phyloP scores from a whole-genome alignment of 2,888 invertebrate genomes.

The Drosophila maculinotata region DNA sequence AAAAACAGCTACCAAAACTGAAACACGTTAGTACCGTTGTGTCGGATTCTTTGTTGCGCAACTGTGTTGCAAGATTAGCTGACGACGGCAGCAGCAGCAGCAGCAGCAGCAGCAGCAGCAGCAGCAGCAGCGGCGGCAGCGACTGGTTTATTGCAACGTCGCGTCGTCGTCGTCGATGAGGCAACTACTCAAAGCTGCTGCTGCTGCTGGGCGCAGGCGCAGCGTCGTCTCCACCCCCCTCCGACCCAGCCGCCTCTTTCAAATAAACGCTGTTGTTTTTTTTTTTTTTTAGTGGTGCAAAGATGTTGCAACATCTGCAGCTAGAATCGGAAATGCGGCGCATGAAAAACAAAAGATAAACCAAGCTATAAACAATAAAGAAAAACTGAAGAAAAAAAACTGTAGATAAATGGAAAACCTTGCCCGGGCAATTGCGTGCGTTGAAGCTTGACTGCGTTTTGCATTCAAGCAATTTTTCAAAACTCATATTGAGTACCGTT shows the following conservation, averaged over 20 bases:
- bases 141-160: slow-evolving; percentile 78
- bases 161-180: slow-evolving; percentile 66
- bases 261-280: slow-evolving; percentile 29
- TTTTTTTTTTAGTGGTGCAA: slow-evolving; percentile 12
- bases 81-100: slow-evolving; percentile 42
- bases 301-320: slow-evolving; percentile 73
- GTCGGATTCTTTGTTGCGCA: slow-evolving; percentile 83
- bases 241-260: background rate
- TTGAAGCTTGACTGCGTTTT: slow-evolving; percentile 73
- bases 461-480: slow-evolving; percentile 53
- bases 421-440: slow-evolving; percentile 65
- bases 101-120: slow-evolving; percentile 8
- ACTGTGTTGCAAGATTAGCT: slow-evolving; percentile 83
- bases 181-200: slow-evolving; percentile 55
- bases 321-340: slow-evolving; percentile 75
- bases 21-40: slow-evolving; percentile 81
- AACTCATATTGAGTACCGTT: slow-evolving; percentile 58
- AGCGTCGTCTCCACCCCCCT: background rate
- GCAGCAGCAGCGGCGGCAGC: slow-evolving; percentile 36
- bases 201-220: slow-evolving; percentile 51
- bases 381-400: slow-evolving; percentile 22
- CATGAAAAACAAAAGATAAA: slow-evolving; percentile 16
- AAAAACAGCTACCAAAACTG: slow-evolving; percentile 49
- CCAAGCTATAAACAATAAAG: slow-evolving; percentile 11
- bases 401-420: slow-evolving; percentile 49